These are phyloP conservation scores for Drosophila mimica DNA, from an alignment of 2,888 invertebrate species.

Conservation along the genomic window DNA sequence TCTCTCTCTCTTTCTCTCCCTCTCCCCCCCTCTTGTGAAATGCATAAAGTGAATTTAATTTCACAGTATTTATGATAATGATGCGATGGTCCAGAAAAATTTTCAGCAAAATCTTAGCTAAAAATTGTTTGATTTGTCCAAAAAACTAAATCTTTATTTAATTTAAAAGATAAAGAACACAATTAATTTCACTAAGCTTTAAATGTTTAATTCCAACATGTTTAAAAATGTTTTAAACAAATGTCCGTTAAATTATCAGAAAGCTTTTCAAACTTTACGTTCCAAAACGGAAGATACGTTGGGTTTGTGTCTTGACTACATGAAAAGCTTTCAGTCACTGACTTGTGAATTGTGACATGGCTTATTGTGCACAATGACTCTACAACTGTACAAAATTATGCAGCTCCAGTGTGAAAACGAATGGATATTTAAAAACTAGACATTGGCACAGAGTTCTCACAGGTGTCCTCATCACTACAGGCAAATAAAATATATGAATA, in stretches of 20 bases:
- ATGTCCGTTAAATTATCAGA: conserved; percentile 23
- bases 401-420: not conserved
- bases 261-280: not conserved
- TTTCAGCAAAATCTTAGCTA: not conserved
- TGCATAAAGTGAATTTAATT: not conserved
- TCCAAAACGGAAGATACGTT: not conserved
- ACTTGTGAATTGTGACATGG: not conserved
- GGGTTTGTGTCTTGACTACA: conserved; percentile 27
- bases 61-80: not conserved
- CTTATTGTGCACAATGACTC: conserved; percentile 7
- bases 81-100: not conserved
- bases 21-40: not conserved
- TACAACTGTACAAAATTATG: conserved; percentile 8
- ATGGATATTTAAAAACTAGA: conserved; percentile 42
- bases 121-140: not conserved
- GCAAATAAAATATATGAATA: not conserved
- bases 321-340: not conserved
- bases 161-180: not conserved
- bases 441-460: conserved; percentile 78
- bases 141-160: not conserved
- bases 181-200: not conserved
- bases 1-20: not conserved
- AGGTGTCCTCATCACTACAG: conserved; percentile 68
- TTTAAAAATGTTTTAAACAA: not conserved
- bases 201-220: not conserved